A percentile compares a stretch with the other conserved stretches of the same genome.
Conservation (phyloP, 2,797 vertebrate species). For the Peromyscus attwateri region DNA sequence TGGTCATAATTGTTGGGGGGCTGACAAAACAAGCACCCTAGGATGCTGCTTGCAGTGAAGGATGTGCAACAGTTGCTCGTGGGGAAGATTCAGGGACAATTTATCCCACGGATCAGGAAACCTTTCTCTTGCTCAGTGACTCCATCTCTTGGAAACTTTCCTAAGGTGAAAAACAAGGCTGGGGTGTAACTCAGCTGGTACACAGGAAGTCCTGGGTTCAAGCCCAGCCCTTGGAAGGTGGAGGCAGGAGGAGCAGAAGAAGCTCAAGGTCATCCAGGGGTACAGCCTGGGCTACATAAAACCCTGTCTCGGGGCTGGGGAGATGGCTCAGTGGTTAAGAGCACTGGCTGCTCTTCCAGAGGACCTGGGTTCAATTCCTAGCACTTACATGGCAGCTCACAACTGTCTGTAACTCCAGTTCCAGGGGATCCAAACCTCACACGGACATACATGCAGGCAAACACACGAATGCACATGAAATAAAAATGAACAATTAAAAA, state of each 20-base stretch:
- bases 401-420: no score
- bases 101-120: neutral
- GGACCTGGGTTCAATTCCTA: no score
- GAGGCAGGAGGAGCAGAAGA: neutral
- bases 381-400: no score
- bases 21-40: neutral
- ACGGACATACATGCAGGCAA: no score
- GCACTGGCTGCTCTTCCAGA: no score
- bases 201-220: neutral
- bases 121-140: neutral
- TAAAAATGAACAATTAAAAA: no score
- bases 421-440: no score
- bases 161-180: neutral
- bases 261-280: neutral
- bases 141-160: neutral
- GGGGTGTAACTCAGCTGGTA: neutral
- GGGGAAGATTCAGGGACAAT: neutral
- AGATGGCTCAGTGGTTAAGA: no score
- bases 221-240: neutral
- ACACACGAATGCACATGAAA: no score
- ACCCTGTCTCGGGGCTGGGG: neutral
- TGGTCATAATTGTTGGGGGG: conserved; percentile 75
- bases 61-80: neutral
- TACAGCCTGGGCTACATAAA: neutral
- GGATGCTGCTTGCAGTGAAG: neutral